Base-by-base conservation (phyloP, 2,797 vertebrate species). In the Coregonus suidteri region DNA sequence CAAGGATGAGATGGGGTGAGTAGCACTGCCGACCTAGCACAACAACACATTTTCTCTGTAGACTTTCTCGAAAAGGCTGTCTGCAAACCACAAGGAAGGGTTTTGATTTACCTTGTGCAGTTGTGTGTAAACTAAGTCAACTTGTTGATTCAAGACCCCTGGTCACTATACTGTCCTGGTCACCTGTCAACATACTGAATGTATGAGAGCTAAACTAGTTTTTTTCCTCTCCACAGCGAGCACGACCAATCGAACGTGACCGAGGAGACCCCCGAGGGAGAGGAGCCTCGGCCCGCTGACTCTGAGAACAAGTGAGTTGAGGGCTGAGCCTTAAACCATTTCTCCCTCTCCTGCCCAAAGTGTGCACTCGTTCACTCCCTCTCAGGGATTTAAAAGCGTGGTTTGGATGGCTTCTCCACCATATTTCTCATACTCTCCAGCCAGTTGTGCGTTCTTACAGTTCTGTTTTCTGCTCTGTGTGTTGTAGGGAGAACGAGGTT, bases 1-100 rank as follows among this genome's bases (percentile, higher is more conserved):
- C 90, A 99, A 99, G 94, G 98, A 99, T 81, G 98, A 99, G 77
- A 85, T 99, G 73, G 98, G 96, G 98, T 99, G 89, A 96, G 97
- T 96, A 86, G 4, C 34, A 34, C 0, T 35, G 34, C 11, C 4
- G 9, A 25, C 59, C 59, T 11, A 7, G 20, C 20, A 64, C 59
- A 25, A 64, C 59, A n/a, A 64, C 59, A n/a, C 59, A 1, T 13
- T 47, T 47, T 47, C 41, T 13, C 41, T 47, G 1, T 59, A 20
- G n/a, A 59, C 25, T 62, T 62, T 20, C 59, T 20, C 0, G 11
- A 18, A 62, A 7, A 13, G 18, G 59, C n/a, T 25, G 20, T 30
- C 20, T 64, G 9, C 20, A 64, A 25, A 25, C 20, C 20, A 9
- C 30, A 4, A 3, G 66, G 66, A 66, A 15, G 66, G 6, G 30